These are phyloP conservation scores for Corythaixoides concolor DNA, from an alignment of 2,113 vertebrate species.

Conservation along the genomic window DNA sequence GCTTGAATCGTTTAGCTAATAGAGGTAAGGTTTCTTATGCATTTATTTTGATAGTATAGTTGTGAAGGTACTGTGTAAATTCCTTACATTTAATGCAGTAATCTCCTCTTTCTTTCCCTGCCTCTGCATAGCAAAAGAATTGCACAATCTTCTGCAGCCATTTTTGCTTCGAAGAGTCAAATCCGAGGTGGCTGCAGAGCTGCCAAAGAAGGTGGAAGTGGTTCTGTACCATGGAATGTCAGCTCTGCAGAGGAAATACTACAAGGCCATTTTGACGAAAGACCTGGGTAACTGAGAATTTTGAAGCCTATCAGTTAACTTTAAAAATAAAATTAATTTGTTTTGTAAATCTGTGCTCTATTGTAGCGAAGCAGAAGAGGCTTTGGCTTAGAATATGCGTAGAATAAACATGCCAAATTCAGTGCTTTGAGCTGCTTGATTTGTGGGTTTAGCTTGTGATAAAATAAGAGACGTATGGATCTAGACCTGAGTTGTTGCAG, in stretches of 20 bases:
- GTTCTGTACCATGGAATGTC: conserved; percentile 93
- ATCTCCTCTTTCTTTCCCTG: neutral
- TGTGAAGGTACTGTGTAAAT: neutral
- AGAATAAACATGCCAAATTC: neutral
- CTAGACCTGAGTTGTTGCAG: neutral
- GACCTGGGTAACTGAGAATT: conserved; percentile 79
- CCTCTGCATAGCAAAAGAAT: conserved; percentile 76
- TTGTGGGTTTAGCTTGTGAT: neutral
- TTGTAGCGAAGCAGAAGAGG: neutral
- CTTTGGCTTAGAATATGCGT: neutral
- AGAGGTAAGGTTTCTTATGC: neutral
- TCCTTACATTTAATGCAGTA: neutral
- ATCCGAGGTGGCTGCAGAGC: conserved; percentile 84
- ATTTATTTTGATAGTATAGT: neutral
- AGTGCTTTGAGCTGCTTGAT: neutral
- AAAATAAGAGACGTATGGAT: neutral
- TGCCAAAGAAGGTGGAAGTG: conserved; percentile 89
- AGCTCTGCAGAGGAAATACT: conserved; percentile 87
- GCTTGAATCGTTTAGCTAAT: neutral
- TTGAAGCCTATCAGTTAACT: neutral
- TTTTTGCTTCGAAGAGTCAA: conserved; percentile 93
- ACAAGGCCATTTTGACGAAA: conserved; percentile 89
- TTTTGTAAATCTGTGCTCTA: neutral
- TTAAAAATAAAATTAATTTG: neutral
- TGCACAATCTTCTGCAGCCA: conserved; percentile 85